Evolutionary conservation across 92 coral and sea anemone species (phyloP).

Genomic region (Heliopora coerulea): DNA sequence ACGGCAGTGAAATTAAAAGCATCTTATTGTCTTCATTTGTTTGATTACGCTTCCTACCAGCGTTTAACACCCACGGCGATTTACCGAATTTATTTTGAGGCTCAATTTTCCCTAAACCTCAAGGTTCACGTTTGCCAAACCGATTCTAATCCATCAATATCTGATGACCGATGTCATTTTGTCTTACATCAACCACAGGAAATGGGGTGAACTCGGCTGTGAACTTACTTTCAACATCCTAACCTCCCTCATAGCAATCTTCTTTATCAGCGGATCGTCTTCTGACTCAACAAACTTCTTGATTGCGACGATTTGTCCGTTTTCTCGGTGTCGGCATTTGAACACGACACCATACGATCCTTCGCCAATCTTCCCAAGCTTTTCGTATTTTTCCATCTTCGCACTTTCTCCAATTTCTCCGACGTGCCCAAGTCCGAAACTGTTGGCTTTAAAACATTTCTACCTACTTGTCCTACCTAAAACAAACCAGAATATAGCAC

Average conservation of each 20-base stretch:
- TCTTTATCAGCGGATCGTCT: constrained; percentile 87
- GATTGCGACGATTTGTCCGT: constrained; percentile 89
- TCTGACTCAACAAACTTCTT: constrained; percentile 96
- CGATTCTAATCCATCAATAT: too few species aligned
- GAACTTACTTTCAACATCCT: constrained; percentile 83
- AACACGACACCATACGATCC: constrained; percentile 98
- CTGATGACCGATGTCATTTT: too few species aligned
- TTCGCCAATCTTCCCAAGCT: constrained; percentile 91
- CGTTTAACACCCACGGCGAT: not conserved
- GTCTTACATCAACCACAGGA: too few species aligned
- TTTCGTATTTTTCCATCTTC: constrained; percentile 98
- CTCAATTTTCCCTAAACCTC: too few species aligned
- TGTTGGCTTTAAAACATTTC: not conserved
- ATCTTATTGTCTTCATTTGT: not conserved
- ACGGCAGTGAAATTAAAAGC: not conserved
- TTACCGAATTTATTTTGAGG: not conserved
- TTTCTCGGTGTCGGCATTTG: constrained; percentile 92
- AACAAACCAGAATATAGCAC: not conserved
- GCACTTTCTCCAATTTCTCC: not conserved
- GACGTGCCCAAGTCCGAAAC: constrained; percentile 1
- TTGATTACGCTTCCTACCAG: not conserved
- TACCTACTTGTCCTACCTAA: constrained; percentile 2
- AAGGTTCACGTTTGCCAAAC: too few species aligned
- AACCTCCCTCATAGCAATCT: constrained; percentile 94
- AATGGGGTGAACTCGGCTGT: too few species aligned